Evolutionary conservation across 2,888 invertebrate species (phyloP).

Genomic region (Ochropleura plecta): DNA sequence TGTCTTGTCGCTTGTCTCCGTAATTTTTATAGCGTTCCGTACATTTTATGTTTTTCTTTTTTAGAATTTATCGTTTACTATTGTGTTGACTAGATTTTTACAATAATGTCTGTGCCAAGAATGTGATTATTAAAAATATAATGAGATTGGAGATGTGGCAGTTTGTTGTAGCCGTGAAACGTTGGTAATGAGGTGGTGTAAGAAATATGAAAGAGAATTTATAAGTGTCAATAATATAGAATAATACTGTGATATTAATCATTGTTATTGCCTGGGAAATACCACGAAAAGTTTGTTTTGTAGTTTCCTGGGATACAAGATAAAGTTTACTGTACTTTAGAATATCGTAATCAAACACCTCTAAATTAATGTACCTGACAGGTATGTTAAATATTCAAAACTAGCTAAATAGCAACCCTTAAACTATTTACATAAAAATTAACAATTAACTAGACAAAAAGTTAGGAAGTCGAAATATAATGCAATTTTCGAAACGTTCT

Average conservation of each 20-base stretch:
- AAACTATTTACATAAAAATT: no score
- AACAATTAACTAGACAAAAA: not conserved
- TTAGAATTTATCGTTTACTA: slow-evolving; percentile 63
- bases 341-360: not conserved
- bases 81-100: slow-evolving; percentile 64
- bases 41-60: slow-evolving; percentile 60
- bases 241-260: slow-evolving; percentile 36
- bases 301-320: not conserved
- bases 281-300: not conserved
- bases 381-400: not conserved
- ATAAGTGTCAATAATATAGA: slow-evolving; percentile 46
- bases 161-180: slow-evolving; percentile 51
- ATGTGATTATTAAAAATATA: slow-evolving; percentile 67
- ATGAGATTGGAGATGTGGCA: slow-evolving; percentile 56
- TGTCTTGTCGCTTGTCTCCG: not conserved
- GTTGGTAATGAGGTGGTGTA: slow-evolving; percentile 54
- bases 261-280: slow-evolving; percentile 1
- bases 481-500: not conserved
- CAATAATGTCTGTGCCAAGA: slow-evolving; percentile 61
- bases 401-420: slow-evolving; percentile 1
- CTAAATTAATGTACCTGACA: not conserved
- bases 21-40: slow-evolving; percentile 57
- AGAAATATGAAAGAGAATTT: slow-evolving; percentile 54
- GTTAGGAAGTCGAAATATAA: not conserved
- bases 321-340: not conserved